Evolutionary conservation across 2,113 vertebrate genomes (phyloP).

Genomic region (Lophochroa leadbeateri): DNA sequence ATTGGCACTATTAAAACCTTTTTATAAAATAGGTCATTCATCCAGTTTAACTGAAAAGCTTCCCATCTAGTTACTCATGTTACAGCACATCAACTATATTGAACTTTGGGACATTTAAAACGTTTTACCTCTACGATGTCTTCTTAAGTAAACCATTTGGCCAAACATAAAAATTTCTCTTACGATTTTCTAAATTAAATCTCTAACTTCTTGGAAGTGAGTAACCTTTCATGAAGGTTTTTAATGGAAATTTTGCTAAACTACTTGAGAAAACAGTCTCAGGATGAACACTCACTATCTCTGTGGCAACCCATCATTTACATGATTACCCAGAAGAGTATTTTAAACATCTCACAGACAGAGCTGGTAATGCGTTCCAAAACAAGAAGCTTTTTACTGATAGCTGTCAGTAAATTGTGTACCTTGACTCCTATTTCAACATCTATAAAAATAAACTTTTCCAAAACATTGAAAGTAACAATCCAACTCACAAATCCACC

Average conservation of each 20-base stretch:
- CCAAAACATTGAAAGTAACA: neutral
- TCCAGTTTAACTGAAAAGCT: neutral
- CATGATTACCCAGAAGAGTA: neutral
- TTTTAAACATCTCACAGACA: constrained; percentile 4
- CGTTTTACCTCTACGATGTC: neutral
- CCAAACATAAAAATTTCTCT: neutral
- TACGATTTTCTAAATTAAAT: neutral
- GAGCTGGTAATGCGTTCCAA: constrained; percentile 17
- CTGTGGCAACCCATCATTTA: neutral
- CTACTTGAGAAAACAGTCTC: constrained; percentile 1
- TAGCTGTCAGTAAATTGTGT: neutral
- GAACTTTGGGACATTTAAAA: neutral
- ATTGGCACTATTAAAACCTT: neutral
- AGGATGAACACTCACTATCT: neutral
- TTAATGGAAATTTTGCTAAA: neutral
- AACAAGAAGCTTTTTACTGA: neutral
- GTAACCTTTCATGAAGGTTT: neutral
- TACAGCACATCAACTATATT: neutral
- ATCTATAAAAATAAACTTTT: neutral
- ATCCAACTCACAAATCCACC: neutral
- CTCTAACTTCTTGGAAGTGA: neutral
- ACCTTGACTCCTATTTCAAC: neutral
- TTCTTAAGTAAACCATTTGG: neutral
- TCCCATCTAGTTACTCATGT: neutral
- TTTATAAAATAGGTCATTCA: neutral